Base-by-base conservation (phyloP, 2,113 vertebrate genomes). In the Electrona antarctica region DNA sequence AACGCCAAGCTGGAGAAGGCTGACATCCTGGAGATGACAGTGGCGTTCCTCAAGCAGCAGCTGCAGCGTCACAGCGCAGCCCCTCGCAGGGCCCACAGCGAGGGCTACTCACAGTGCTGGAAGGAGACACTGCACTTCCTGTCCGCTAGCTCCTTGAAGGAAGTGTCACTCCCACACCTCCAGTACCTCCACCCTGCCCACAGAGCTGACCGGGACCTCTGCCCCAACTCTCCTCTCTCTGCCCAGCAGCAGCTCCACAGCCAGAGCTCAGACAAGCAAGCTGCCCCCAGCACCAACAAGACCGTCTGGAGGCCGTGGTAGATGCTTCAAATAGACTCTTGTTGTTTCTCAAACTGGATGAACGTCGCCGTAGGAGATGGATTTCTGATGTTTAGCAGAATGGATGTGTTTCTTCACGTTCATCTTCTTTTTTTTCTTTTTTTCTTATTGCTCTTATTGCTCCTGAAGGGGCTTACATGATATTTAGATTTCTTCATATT, bases 291-390 rank as follows among this genome's bases (percentile, higher is more conserved):
- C 13, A 41, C 67, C 5, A 80, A 49, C 60, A 74, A 50, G 0
- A 7, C 88, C 11, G 79, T 95, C 74, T 94, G 93, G 94, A 94
- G 94, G 69, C 94, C 94, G 3, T 94, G 93, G 94, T 91, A 93
- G 88, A 88, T 56, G 33, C 33, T 50, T 51, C 4, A 15, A 45
- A 77, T 60, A 74, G 59, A 66, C 60, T 73, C 11, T 29, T 21
- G 50, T 45, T n/a, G n/a, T 56, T 54, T 68, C 60, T 8, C 58
- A 64, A 58, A 54, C 76, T 65, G 69, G 75, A 84, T 80, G 77
- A 79, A 58, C 65, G 73, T 79, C 68, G 52, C 47, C 74, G 85
- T 74, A 82, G 81, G 75, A 82, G 41, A 87, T 71, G 46, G 55
- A 82, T 74, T 76, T 81, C 80, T 80, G 7, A 48, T 10, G 28